A percentile compares a stretch with the other conserved stretches of the same genome.
Evolutionary conservation across 64 coral and sea anemone genomes (phyloP).

Genomic region (Cladopsammia gracilis): DNA sequence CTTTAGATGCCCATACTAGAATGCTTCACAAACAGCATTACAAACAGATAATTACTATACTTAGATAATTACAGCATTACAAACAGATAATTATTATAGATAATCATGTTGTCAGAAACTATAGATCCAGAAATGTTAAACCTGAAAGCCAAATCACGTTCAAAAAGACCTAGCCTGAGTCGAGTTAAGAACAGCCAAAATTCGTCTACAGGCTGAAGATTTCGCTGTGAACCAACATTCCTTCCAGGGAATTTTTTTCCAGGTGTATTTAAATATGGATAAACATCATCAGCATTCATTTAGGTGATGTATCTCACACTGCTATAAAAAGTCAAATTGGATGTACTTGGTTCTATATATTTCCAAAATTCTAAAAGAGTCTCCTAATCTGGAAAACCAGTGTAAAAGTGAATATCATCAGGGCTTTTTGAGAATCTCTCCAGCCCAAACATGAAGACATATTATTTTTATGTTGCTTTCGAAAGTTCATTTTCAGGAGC

Average conservation of each 20-base stretch:
- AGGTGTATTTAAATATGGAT: slow-evolving; percentile 31
- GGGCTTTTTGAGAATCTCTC: slow-evolving; percentile 49
- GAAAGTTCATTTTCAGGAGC: slow-evolving; percentile 34
- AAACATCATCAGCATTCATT: neutral
- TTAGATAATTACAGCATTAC: slow-evolving; percentile 2
- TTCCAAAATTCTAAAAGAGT: slow-evolving; percentile 70
- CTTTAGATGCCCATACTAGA: slow-evolving; percentile 40
- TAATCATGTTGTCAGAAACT: slow-evolving; percentile 65
- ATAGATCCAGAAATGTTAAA: slow-evolving; percentile 39
- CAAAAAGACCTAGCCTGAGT: slow-evolving; percentile 36
- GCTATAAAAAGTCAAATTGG: slow-evolving; percentile 51
- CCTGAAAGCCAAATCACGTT: no score
- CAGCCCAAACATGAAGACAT: slow-evolving; percentile 53
- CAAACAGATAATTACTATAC: no score
- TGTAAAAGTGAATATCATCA: slow-evolving; percentile 74
- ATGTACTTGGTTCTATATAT: slow-evolving; percentile 46
- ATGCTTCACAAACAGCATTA: slow-evolving; percentile 32
- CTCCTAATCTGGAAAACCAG: slow-evolving; percentile 68
- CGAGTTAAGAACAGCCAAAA: slow-evolving; percentile 36
- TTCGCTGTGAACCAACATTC: slow-evolving; percentile 41
- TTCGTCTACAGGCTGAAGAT: slow-evolving; percentile 45
- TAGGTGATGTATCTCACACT: slow-evolving; percentile 44
- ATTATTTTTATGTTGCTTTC: slow-evolving; percentile 55
- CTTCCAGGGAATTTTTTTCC: slow-evolving; percentile 23
- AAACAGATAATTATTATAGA: slow-evolving; percentile 35